Conservation (phyloP, 2,888 invertebrate genomes). For the Macrophya annulata region DNA sequence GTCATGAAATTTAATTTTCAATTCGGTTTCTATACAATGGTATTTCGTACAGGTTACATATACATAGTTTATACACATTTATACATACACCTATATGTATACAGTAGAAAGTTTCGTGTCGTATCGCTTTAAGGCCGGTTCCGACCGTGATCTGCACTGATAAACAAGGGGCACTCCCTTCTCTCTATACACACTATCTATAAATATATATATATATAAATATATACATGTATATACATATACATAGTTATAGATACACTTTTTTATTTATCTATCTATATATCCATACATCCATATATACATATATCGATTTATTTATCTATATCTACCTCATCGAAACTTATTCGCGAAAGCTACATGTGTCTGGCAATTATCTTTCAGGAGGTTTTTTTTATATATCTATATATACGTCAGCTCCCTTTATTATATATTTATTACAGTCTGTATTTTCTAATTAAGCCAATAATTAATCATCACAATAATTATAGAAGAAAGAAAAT, state of each 20-base stretch:
- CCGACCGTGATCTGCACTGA: slow-evolving; percentile 52
- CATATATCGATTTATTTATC: not conserved
- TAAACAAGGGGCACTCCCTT: slow-evolving; percentile 55
- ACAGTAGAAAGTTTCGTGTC: slow-evolving; percentile 46
- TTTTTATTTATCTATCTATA: not conserved
- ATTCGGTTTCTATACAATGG: not conserved
- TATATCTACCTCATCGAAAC: not conserved
- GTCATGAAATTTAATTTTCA: too few relatives aligned
- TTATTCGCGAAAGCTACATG: slow-evolving; percentile 1
- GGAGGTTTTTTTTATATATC: not conserved
- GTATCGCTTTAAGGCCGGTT: slow-evolving; percentile 19
- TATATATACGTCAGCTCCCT: not conserved
- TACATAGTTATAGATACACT: not conserved
- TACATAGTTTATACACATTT: not conserved
- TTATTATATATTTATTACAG: not conserved
- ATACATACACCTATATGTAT: not conserved
- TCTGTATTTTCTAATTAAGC: not conserved
- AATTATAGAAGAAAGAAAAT: not conserved
- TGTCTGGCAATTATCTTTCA: not conserved
- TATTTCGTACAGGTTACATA: too few relatives aligned
- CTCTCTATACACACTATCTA: not conserved
- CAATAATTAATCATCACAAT: not conserved
- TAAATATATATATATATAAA: not conserved
- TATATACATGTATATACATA: too few relatives aligned
- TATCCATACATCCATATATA: not conserved